These are phyloP conservation scores for Nemotelus pantherinus DNA, from an alignment of 2,888 invertebrate genomes.

Conservation along the genomic window DNA sequence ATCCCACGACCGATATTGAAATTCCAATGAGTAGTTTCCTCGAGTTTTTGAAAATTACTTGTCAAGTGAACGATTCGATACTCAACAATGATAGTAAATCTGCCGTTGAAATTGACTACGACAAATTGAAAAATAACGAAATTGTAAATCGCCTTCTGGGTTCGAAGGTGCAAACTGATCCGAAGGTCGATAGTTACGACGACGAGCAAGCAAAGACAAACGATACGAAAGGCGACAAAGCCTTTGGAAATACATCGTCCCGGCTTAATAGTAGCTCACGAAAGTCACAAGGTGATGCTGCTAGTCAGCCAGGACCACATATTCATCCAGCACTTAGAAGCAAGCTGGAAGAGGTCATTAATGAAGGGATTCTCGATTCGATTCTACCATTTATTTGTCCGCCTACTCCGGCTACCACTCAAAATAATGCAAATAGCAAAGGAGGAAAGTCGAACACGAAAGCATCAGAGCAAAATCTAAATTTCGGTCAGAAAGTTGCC, in stretches of 20 bases:
- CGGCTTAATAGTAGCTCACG: conserved; percentile 2
- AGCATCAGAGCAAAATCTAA: conserved; percentile 48
- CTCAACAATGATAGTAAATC: conserved; percentile 35
- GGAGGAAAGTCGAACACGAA: conserved; percentile 46
- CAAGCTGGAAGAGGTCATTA: conserved; percentile 71
- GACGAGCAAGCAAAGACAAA: conserved; percentile 11
- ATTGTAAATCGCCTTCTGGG: conserved; percentile 60
- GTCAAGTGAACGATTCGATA: conserved; percentile 64
- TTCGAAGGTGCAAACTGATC: conserved; percentile 45
- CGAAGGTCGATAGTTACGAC: background rate
- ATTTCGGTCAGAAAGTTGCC: conserved; percentile 39
- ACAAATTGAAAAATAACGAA: conserved; percentile 60
- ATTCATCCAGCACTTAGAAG: conserved; percentile 60
- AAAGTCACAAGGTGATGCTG: conserved; percentile 42
- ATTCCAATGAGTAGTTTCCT: conserved; percentile 63
- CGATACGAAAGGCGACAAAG: conserved; percentile 34
- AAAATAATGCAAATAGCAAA: conserved; percentile 52
- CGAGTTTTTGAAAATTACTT: conserved; percentile 63
- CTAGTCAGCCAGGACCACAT: conserved; percentile 12
- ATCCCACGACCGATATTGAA: conserved; percentile 52
- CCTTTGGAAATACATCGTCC: conserved; percentile 21
- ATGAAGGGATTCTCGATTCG: conserved; percentile 85
- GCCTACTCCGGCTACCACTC: conserved; percentile 47
- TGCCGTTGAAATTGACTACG: conserved; percentile 55
- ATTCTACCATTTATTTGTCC: conserved; percentile 78